Base-by-base conservation (phyloP, 2,797 vertebrate genomes). In the Sparidentex hasta region DNA sequence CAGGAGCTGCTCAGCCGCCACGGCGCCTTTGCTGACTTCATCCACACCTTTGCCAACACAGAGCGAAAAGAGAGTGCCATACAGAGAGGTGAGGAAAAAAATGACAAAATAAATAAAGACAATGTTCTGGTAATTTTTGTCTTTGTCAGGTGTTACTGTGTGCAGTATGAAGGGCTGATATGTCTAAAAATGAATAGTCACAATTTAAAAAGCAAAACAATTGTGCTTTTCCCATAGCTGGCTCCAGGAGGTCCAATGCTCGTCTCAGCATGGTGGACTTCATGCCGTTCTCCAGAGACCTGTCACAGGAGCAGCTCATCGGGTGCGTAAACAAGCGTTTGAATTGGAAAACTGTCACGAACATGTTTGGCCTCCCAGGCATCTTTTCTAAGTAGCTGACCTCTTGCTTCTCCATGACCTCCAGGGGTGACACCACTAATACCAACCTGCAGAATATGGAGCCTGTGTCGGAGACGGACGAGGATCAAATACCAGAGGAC, bases 1-100 rank as follows among this genome's bases (percentile, higher is more conserved):
- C 94, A 96, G 88, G 97, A 98, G 90, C 96, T 99, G 72, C 90
- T 98, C 50, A 87, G 93, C 66, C 96, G 93, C 80, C 96, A 97
- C 0, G 97, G 97, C 0, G 94, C 95, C 48, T 97, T 99, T 79
- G 95, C 95, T 61, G 95, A 97, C 61, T 98, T 99, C 82, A 95
- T 99, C 78, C 95, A 90, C 55, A 96, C 94, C 21, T 96, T 96
- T 0, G 63, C 91, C 12, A 89, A 80, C 84, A 91, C 90, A 1
- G 96, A 96, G 73, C 93, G 93, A 29, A 95, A 95, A 74, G 91
- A 95, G 51, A 85, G 69, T 0, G 29, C 90, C 74, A 92, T 92
- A 38, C 94, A 95, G 64, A 93, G 95, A 96, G 96, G 97, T 97
- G 90, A 82, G 9, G 0, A 21, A n/a, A 62, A 62, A 16, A 50